Evolutionary conservation across 2,113 vertebrate genomes (phyloP), one percentile per base, ranked within the genome.

Genomic region (Lamprotornis superbus): DNA sequence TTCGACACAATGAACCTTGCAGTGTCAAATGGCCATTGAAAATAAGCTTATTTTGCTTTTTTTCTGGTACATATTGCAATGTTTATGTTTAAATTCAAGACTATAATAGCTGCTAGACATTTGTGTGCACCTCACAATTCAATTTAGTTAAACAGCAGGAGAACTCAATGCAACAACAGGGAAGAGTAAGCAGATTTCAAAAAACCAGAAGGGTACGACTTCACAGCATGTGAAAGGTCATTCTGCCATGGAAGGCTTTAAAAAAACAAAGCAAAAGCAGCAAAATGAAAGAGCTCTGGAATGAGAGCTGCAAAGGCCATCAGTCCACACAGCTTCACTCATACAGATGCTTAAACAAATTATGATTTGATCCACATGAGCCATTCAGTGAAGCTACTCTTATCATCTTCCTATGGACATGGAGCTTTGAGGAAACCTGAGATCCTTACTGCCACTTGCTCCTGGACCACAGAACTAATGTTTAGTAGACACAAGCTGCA

Each of bases 161-260:
- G 67, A 93, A 90, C 46, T 68, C 73, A 86, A 70, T 71, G 63
- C 68, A 87, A 68, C 74, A 77, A 57, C 80, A 90, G 86, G 83
- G 70, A 95, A 92, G 61, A 85, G 35, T 90, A 91, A 92, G 80
- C 69, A 93, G 79, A 92, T 85, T 89, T 83, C 47, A 44, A 42
- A 67, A 90, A 94, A 71, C 8, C 86, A 91, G 78, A 90, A 89
- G 57, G 52, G 75, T 89, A 83, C 3, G 12, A 81, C 83, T 95
- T 91, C 85, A 68, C 88, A 84, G 77, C 70, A 81, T 78, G 74
- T 71, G 70, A 94, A 95, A 93, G 91, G 95, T 92, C 92, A 96
- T 81, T 70, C 70, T 95, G 93, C 75, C 56, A 57, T 11, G n/a
- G 70, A 80, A 95, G 75, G 80, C 64, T 92, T 83, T 35, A 78